Evolutionary conservation across 2,888 invertebrate genomes (phyloP).

Genomic region (Sympetrum striolatum): DNA sequence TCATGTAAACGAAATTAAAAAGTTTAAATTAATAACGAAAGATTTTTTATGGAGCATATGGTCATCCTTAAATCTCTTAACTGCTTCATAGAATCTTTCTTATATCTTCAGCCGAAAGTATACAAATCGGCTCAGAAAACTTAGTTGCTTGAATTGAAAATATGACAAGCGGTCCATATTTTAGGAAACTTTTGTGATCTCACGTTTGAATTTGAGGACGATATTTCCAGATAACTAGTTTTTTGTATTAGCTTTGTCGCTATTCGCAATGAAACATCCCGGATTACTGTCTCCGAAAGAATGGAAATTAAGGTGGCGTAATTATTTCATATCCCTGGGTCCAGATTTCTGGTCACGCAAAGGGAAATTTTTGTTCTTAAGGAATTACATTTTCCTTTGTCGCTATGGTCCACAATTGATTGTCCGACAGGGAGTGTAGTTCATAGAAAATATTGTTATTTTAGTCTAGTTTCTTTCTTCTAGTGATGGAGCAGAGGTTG

Average conservation of each 20-base stretch:
- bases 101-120: constrained; percentile 15
- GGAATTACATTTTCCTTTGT: too few relatives aligned
- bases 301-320: constrained; percentile 38
- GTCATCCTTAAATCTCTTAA: constrained; percentile 23
- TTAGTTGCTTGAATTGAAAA: neutral
- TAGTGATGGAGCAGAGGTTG: constrained; percentile 63
- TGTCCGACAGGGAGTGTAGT: too few relatives aligned
- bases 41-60: neutral
- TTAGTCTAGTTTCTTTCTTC: constrained; percentile 18
- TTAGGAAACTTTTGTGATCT: neutral
- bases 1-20: neutral
- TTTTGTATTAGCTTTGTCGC: neutral
- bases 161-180: neutral
- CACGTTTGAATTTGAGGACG: neutral
- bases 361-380: too few relatives aligned
- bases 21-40: neutral
- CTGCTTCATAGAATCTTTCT: constrained; percentile 47
- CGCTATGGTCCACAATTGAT: too few relatives aligned
- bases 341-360: neutral
- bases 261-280: constrained; percentile 34
- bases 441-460: neutral
- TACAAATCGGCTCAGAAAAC: neutral
- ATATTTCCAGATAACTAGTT: neutral
- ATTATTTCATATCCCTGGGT: constrained; percentile 31
- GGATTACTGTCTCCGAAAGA: constrained; percentile 35